phyloP scores from a whole-genome alignment of 1,140 invertebrate genomes.

The Triops cancriformis region DNA sequence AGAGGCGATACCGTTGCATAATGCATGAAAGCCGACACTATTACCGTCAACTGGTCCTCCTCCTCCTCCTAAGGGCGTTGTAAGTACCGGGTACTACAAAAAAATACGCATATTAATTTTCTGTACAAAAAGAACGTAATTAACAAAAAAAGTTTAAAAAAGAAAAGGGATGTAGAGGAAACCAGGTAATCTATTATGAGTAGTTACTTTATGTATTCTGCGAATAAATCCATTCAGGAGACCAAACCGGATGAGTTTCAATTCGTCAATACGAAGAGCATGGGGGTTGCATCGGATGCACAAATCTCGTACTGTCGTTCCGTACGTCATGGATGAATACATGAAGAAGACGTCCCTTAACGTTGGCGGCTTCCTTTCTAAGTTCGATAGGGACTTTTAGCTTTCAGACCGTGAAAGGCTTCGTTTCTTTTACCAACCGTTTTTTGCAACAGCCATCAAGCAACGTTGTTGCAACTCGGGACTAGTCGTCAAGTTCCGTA shows the following conservation, averaged over 20 bases:
- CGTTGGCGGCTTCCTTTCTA: slow-evolving; percentile 23
- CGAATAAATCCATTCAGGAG: slow-evolving; percentile 75
- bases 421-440: slow-evolving; percentile 38
- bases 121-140: background rate
- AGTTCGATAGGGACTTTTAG: background rate
- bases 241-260: slow-evolving; percentile 85
- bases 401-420: background rate
- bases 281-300: slow-evolving; percentile 71
- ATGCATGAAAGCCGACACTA: slow-evolving; percentile 44
- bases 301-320: slow-evolving; percentile 72
- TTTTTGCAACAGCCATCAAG: slow-evolving; percentile 58
- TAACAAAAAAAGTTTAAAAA: background rate
- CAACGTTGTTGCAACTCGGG: slow-evolving; percentile 62
- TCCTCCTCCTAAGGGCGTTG: slow-evolving; percentile 10
- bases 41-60: slow-evolving; percentile 37
- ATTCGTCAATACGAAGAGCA: slow-evolving; percentile 62
- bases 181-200: background rate
- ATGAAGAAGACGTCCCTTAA: slow-evolving; percentile 26
- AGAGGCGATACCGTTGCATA: slow-evolving; percentile 69
- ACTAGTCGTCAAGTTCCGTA: slow-evolving; percentile 60
- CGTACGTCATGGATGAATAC: slow-evolving; percentile 54
- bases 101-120: background rate
- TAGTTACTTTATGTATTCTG: slow-evolving; percentile 61
- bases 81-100: slow-evolving; percentile 50
- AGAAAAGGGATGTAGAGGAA: slow-evolving; percentile 15